These are phyloP conservation scores for Geococcyx californianus DNA, from an alignment of 2,113 vertebrate species.

Conservation along the genomic window DNA sequence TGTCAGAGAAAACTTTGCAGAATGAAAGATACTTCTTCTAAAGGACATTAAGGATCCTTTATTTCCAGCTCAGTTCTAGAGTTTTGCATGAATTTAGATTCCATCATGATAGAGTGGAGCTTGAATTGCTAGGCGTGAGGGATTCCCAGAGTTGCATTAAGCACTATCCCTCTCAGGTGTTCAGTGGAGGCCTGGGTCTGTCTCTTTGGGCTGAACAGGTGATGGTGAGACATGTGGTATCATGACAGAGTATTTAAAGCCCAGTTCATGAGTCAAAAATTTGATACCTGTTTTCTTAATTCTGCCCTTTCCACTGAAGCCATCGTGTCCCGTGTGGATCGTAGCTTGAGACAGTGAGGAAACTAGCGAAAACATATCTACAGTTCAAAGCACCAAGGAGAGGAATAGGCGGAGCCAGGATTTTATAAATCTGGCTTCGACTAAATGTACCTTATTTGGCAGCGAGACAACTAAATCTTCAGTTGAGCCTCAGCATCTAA, in stretches of 20 bases:
- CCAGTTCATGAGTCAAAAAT: background rate
- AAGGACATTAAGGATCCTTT: background rate
- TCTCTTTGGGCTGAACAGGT: background rate
- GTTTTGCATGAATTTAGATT: background rate
- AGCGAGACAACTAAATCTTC: background rate
- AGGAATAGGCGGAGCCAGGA: background rate
- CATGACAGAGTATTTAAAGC: background rate
- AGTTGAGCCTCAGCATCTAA: background rate
- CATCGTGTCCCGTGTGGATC: background rate
- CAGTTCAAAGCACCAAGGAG: background rate
- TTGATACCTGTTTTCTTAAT: background rate
- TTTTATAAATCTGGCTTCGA: background rate
- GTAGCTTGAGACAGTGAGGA: background rate
- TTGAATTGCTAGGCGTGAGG: background rate
- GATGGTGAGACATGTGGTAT: background rate
- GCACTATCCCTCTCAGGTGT: background rate
- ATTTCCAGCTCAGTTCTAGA: background rate
- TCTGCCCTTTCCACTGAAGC: background rate
- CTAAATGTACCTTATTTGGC: background rate
- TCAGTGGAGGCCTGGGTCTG: background rate
- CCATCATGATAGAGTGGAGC: accelerated
- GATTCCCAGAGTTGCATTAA: background rate
- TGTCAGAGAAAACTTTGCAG: background rate
- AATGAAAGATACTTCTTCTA: background rate
- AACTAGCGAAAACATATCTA: background rate